A percentile compares a stretch with the other conserved stretches of the same genome.
Evolutionary conservation across 2,113 vertebrate species (phyloP).

Genomic region (sheep (Ovis aries)): DNA sequence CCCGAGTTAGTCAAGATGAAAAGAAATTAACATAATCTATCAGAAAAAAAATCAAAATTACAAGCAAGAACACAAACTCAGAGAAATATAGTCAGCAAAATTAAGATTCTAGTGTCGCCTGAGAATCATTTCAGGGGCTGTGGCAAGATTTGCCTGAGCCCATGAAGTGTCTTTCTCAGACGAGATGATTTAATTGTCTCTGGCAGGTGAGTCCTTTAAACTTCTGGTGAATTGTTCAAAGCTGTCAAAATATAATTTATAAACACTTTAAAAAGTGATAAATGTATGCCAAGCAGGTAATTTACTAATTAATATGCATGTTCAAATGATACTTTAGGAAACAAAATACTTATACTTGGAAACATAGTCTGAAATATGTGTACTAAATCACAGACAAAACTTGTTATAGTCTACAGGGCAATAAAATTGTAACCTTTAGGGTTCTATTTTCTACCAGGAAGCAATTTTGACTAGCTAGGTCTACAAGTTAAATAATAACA

Average conservation of each 20-base stretch:
- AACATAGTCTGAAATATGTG: background rate
- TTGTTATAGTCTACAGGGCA: background rate
- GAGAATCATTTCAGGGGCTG: background rate
- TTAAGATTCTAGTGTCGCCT: background rate
- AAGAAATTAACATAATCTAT: background rate
- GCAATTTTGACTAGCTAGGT: background rate
- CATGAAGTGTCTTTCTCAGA: background rate
- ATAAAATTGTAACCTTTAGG: background rate
- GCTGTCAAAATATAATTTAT: background rate
- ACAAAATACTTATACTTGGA: background rate
- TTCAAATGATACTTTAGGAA: background rate
- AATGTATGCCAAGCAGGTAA: background rate
- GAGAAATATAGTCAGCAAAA: background rate
- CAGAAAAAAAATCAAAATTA: background rate
- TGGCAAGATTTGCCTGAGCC: background rate
- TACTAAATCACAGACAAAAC: background rate
- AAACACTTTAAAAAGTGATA: background rate
- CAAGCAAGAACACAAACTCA: background rate
- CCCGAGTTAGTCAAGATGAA: background rate
- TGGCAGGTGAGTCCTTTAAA: background rate
- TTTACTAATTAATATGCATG: background rate
- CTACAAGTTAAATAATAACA: background rate
- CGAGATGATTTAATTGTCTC: background rate
- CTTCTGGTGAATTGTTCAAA: background rate
- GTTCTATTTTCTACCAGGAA: background rate